Base-by-base conservation (phyloP, 2,113 vertebrate species). In the Cygnus atratus region DNA sequence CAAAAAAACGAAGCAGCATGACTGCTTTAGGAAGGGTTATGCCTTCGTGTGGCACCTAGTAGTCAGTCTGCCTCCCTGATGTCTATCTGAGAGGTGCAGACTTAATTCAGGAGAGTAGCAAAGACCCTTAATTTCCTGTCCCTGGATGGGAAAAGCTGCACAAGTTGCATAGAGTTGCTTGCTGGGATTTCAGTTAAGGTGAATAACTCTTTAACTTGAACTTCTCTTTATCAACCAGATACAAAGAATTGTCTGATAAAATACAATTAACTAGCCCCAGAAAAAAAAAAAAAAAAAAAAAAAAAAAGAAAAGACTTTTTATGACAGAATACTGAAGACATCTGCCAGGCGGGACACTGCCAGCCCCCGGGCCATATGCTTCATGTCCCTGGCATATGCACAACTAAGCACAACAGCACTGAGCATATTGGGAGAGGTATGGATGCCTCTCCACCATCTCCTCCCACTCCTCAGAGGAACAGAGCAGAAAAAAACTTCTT, bases 321-420 rank as follows among this genome's bases (percentile, higher is more conserved):
- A 92, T 97, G 95, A 95, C 96, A 97, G 90, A 95, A 97, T 97
- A 89, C 94, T 92, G 72, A 79, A 96, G 97, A 95, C 98, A 98
- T 98, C 97, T 98, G 98, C 94, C 97, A 66, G 97, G 95, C 10
- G 84, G 97, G 97, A 95, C 89, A 90, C 74, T 79, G 94, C 94
- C 97, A 97, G 94, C 97, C 97, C 96, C 96, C 35, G 0, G 97
- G 95, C 97, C 97, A 97, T 98, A 98, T 98, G 97, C 90, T 76
- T 68, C 48, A 17, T 87, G 96, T 98, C 95, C 94, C 73, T 91
- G 97, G 96, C 97, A 97, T 97, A 97, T 94, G 96, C 25, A 79
- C 84, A 87, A 10, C 84, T 84, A 88, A 96, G 88, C 77, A 85
- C 89, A 97, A 90, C 90, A 98, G 96, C 95, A 91, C 89, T 0